These are phyloP conservation scores for Odontamblyopus lacepedii DNA, from an alignment of 2,797 vertebrate species.

Conservation along the genomic window DNA sequence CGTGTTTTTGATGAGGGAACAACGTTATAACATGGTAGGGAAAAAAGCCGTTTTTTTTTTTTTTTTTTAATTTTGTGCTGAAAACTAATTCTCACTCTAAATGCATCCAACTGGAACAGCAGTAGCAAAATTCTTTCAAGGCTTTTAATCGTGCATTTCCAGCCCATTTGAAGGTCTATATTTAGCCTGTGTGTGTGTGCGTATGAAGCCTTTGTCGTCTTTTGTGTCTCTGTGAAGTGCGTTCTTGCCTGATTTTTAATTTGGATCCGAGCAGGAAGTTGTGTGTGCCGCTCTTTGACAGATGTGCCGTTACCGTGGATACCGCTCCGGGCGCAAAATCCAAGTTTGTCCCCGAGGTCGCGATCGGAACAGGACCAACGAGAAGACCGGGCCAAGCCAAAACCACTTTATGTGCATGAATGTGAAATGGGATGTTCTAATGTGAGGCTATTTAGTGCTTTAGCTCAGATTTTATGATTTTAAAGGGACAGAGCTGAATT, in stretches of 20 bases:
- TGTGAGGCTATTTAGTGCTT: too few species aligned
- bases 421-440: too few species aligned
- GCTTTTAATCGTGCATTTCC: neutral
- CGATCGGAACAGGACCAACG: neutral
- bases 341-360: slow-evolving; percentile 28
- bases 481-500: too few species aligned
- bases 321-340: slow-evolving; percentile 55
- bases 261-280: slow-evolving; percentile 54
- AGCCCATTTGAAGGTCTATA: neutral
- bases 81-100: neutral
- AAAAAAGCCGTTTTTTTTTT: too few species aligned
- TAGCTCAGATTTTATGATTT: too few species aligned
- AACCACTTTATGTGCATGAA: neutral
- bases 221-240: slow-evolving; percentile 25
- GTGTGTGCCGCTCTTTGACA: slow-evolving; percentile 42
- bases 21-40: too few species aligned
- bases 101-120: neutral
- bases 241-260: slow-evolving; percentile 39
- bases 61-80: neutral
- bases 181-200: neutral
- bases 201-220: neutral
- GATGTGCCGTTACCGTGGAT: slow-evolving; percentile 67
- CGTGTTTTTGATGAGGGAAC: neutral
- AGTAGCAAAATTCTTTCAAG: neutral
- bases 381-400: neutral